Percentiles rank a stretch among this genome's conserved stretches.
phyloP scores from a whole-genome alignment of 1,140 invertebrate genomes.

The Rhopalosiphum padi region DNA sequence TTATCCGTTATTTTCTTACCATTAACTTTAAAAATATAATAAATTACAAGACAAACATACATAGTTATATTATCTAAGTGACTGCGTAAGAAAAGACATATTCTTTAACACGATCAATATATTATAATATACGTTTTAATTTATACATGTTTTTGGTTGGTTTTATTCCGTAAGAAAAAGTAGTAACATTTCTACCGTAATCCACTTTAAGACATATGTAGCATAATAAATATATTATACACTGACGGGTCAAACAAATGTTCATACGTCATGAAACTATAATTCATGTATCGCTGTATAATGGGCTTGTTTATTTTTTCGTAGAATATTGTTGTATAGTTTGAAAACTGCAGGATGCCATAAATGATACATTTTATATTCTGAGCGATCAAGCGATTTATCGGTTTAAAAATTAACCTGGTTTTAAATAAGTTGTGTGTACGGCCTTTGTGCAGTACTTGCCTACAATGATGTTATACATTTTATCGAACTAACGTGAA shows the following conservation, averaged over 20 bases:
- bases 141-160: not conserved
- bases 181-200: not conserved
- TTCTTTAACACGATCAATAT: not conserved
- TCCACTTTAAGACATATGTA: not conserved
- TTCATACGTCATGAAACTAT: not conserved
- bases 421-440: not conserved
- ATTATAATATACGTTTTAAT: not conserved
- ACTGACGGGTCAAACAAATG: not conserved
- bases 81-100: not conserved
- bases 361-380: not conserved
- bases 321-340: not conserved
- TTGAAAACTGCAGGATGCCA: not conserved
- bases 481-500: not conserved
- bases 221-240: not conserved
- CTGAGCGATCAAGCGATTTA: not conserved
- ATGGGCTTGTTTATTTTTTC: not conserved
- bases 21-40: not conserved
- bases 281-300: not conserved
- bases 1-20: not conserved
- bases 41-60: not conserved
- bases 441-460: not conserved
- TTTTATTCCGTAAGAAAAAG: not conserved
- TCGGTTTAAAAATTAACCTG: not conserved
- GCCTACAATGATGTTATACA: not conserved
- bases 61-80: not conserved